Evolutionary conservation across 2,888 invertebrate genomes (phyloP), one percentile per base, ranked within the genome.

Genomic region (Hemicrepidius hirtus): DNA sequence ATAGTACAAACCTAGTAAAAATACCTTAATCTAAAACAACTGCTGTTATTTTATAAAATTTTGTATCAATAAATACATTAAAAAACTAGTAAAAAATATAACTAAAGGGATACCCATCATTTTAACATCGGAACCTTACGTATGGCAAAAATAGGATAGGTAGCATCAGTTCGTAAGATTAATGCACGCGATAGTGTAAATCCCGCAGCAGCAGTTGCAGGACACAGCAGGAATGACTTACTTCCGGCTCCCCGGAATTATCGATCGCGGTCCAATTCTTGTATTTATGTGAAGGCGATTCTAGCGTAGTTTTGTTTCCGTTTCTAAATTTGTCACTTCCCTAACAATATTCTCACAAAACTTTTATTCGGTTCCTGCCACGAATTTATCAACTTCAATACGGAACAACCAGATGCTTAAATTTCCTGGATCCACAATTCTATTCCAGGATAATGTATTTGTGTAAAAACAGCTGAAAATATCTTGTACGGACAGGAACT

Each of bases 221-320:
- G 68, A 68, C 50, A 65, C 32, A 57, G 41, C 24, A 57, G 70
- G 67, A 73, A 68, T 73, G 72, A 71, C 65, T 72, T 60, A 73
- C 71, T 76, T 76, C 74, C 76, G 74, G 68, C 68, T 35, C 67
- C 77, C 76, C 76, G 75, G 77, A 75, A 71, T 59, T 77, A 77
- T 77, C 63, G 77, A 77, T 77, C 75, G 69, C 18, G 46, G 53
- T 46, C 50, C 55, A 68, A 69, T 63, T 44, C 69, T 50, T 59
- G 16, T 50, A 65, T 59, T 64, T 49, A 63, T 55, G 63, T 55
- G 69, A 53, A 69, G 63, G 69, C 32, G 41, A 32, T 35, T 50
- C 32, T 21, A 35, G 49, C 49, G 53, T 37, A 63, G 46, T 68
- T 60, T 60, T 60, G 35, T 41, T 9, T 44, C 60, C 44, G 60